Percentiles rank a stretch among this genome's conserved stretches.
Conservation (phyloP, 2,888 invertebrate species). For the Proisotoma minuta region DNA sequence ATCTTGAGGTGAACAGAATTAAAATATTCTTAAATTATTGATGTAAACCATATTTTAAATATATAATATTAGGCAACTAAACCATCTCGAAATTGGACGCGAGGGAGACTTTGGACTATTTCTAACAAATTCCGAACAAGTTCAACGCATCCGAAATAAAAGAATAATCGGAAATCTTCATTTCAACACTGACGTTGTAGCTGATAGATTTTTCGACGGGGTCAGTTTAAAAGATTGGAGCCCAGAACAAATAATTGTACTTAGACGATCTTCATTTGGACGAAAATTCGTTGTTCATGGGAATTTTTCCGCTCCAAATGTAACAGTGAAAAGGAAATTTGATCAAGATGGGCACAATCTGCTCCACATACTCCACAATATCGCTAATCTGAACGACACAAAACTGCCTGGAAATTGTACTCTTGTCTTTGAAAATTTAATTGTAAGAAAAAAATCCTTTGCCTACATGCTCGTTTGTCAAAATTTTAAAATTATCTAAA, state of each 20-base stretch:
- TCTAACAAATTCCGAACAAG: neutral
- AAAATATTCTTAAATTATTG: no score
- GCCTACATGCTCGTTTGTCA: no score
- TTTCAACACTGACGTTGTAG: constrained; percentile 10
- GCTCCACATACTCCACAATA: constrained; percentile 5
- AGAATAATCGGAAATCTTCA: neutral
- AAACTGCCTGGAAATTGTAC: constrained; percentile 18
- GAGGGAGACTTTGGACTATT: constrained; percentile 18
- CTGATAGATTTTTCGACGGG: constrained; percentile 18
- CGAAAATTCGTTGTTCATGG: constrained; percentile 9
- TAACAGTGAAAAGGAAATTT: neutral
- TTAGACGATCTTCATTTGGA: neutral
- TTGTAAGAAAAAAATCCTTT: no score
- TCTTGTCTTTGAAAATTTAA: no score
- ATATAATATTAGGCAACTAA: constrained; percentile 12
- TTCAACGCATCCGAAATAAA: constrained; percentile 17
- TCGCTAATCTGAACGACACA: constrained; percentile 7
- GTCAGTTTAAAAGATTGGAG: constrained; percentile 18
- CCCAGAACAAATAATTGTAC: neutral
- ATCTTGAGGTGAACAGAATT: constrained; percentile 8
- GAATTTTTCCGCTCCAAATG: neutral
- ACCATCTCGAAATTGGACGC: constrained; percentile 15
- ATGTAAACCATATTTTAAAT: neutral
- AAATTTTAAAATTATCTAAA: no score
- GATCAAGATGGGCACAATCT: constrained; percentile 11